These are phyloP conservation scores for Aldabrachelys gigantea DNA, from an alignment of 2,113 vertebrate genomes.

Conservation along the genomic window DNA sequence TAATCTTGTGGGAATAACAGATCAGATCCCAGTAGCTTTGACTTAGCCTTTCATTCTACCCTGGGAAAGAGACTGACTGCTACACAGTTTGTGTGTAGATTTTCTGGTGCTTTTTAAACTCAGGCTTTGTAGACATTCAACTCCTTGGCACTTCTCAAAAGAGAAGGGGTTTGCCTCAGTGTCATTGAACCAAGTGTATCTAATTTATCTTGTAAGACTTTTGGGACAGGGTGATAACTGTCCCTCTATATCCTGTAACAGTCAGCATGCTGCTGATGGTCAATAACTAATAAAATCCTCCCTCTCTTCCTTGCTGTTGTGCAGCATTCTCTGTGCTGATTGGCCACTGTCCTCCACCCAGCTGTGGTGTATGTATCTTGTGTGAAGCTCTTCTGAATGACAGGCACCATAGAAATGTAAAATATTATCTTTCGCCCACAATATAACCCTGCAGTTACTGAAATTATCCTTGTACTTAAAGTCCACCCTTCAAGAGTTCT, in stretches of 20 bases:
- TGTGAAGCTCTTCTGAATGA: neutral
- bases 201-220: neutral
- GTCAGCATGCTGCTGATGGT: accelerated
- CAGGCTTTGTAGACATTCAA: neutral
- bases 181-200: neutral
- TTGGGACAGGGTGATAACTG: neutral
- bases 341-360: neutral
- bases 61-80: neutral
- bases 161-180: neutral
- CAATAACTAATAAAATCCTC: neutral
- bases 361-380: accelerated
- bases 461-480: accelerated
- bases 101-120: neutral
- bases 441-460: neutral
- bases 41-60: neutral
- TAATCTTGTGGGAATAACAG: neutral
- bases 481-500: neutral
- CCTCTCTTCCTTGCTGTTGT: neutral
- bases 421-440: neutral
- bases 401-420: neutral
- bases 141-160: neutral
- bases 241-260: accelerated
- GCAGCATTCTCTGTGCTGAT: neutral
- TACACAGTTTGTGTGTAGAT: neutral
- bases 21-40: neutral